phyloP scores from a whole-genome alignment of 2,113 vertebrate species.

The Cricetomys ansorgei region DNA sequence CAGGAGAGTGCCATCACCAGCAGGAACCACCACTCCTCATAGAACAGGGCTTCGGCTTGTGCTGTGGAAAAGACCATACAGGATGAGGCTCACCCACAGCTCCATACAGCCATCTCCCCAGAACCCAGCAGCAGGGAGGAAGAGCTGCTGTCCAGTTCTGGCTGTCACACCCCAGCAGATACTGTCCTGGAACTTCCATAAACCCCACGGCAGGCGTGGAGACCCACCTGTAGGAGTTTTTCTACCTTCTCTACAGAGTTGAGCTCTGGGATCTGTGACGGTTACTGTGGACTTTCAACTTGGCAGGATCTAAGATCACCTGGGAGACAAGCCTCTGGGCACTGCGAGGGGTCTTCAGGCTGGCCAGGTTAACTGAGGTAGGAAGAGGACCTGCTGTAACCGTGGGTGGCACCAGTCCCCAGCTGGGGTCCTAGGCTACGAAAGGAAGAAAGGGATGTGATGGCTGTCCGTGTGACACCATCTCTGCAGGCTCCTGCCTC shows the following conservation, averaged over 20 bases:
- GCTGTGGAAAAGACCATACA: constrained; percentile 84
- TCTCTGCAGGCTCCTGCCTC: neutral
- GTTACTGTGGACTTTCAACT: neutral
- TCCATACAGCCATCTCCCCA: accelerated
- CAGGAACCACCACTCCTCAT: constrained; percentile 99
- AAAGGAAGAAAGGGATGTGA: neutral
- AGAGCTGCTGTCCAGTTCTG: accelerated
- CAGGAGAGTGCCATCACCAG: constrained; percentile 95
- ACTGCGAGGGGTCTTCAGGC: neutral
- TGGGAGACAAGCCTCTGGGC: neutral
- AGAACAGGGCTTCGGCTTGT: constrained; percentile 93
- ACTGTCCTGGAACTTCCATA: accelerated
- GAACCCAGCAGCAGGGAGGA: neutral
- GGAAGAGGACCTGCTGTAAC: neutral
- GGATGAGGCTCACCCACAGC: accelerated
- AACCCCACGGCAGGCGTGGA: neutral
- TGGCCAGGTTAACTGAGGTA: neutral
- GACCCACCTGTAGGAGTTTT: neutral
- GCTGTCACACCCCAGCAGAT: accelerated
- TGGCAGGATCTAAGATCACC: neutral
- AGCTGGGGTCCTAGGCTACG: neutral
- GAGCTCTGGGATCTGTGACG: neutral
- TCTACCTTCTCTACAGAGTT: neutral
- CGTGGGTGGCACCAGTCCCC: neutral
- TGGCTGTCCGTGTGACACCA: neutral